Base-by-base conservation (phyloP, 37 sponge, comb jelly and placozoan genomes). In the Eunapius fragilis region DNA sequence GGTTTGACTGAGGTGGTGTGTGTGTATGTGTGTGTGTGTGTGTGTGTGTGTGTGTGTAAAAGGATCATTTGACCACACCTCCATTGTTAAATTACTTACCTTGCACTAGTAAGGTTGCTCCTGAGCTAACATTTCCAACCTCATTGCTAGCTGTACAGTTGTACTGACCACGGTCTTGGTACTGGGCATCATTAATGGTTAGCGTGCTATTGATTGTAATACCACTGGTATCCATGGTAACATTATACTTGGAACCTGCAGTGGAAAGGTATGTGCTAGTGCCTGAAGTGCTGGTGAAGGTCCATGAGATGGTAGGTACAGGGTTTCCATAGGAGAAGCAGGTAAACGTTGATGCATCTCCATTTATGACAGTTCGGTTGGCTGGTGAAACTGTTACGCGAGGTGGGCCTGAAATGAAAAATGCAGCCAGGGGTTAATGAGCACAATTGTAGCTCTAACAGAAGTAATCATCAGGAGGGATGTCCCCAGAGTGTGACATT, bases 391-490 rank as follows among this genome's bases (percentile, higher is more conserved):
- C 37, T 10, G 76, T 25, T 38, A 93, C 80, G 41, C 69, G 45
- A 2, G 94, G 94, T 37, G 79, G 85, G 69, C 94, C 94, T 93
- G n/a, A 49, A n/a, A n/a, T n/a, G n/a, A n/a, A n/a, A n/a, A n/a
- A n/a, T n/a, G n/a, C n/a, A n/a, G n/a, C n/a, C n/a, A n/a, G n/a
- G n/a, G n/a, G n/a, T n/a, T n/a, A n/a, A 34, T 50, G 28, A 28
- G 38, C 33, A 2, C 50, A 67, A 77, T 9, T 38, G 31, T 3
- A 69, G 25, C 32, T 13, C 58, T 24, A 26, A 79, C 19, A 72
- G 24, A 14, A 26, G 37, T 82, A 72, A 30, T 37, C n/a, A n/a
- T n/a, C n/a, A n/a, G n/a, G n/a, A n/a, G n/a, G n/a, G n/a, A n/a
- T n/a, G n/a, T n/a, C n/a, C n/a, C n/a, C n/a, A n/a, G n/a, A n/a